These are phyloP conservation scores for Perccottus glenii DNA, from an alignment of 2,113 vertebrate genomes.

Conservation along the genomic window DNA sequence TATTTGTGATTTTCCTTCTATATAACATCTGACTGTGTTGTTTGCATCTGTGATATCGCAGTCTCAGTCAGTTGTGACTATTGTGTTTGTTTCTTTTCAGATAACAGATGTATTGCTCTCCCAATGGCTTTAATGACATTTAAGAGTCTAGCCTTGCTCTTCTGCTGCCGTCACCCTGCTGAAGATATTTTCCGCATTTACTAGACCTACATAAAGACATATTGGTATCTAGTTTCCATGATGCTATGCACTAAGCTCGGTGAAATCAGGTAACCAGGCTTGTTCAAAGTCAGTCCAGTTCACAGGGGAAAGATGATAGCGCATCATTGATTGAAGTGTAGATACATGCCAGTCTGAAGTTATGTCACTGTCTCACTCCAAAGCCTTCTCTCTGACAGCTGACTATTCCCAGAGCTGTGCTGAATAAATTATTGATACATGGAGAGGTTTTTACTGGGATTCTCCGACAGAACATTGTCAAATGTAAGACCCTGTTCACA, in stretches of 20 bases:
- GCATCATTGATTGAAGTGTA: conserved; percentile 44
- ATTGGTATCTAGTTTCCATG: neutral
- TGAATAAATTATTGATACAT: conserved; percentile 65
- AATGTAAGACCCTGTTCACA: neutral
- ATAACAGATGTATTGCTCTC: conserved; percentile 41
- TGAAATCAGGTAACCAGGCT: conserved; percentile 20
- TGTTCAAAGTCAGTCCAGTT: conserved; percentile 3
- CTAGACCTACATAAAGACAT: conserved; percentile 25
- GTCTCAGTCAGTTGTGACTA: conserved; percentile 14
- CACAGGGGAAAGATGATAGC: conserved; percentile 30
- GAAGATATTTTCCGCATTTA: conserved; percentile 59
- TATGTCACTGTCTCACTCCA: conserved; percentile 46
- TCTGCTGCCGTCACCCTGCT: conserved; percentile 42
- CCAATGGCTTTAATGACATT: conserved; percentile 53
- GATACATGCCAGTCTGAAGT: conserved; percentile 46
- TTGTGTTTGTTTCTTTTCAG: conserved; percentile 45
- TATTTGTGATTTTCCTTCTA: no score
- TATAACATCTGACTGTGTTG: neutral
- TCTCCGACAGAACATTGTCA: conserved; percentile 50
- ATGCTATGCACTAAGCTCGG: conserved; percentile 5
- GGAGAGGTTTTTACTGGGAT: conserved; percentile 58
- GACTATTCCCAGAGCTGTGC: conserved; percentile 41
- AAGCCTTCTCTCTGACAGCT: conserved; percentile 46
- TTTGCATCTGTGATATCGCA: neutral
- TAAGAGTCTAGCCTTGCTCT: conserved; percentile 50